Conservation (phyloP, 2,888 invertebrate genomes). For the Ptilodon capucinus region DNA sequence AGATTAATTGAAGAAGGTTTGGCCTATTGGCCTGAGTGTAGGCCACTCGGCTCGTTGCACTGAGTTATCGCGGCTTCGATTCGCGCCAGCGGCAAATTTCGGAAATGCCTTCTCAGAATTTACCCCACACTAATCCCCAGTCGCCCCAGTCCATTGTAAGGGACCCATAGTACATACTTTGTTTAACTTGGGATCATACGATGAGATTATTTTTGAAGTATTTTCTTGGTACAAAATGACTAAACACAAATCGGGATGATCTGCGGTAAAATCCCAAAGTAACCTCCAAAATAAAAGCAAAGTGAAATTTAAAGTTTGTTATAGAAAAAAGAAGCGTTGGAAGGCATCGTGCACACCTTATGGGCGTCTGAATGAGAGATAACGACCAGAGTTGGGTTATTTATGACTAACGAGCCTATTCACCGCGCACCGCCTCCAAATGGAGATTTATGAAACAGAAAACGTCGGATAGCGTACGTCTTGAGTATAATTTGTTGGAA, state of each 20-base stretch:
- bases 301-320: conserved; percentile 49
- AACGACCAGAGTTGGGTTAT: conserved; percentile 78
- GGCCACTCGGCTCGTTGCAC: no score
- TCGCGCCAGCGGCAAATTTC: no score
- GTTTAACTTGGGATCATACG: no score
- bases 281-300: conserved; percentile 30
- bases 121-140: no score
- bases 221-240: no score
- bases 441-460: conserved; percentile 79
- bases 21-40: no score
- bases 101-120: no score
- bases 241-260: background rate
- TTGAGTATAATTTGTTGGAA: conserved; percentile 63
- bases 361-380: conserved; percentile 69
- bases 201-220: no score
- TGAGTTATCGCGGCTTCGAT: no score
- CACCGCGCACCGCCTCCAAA: conserved; percentile 65
- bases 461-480: conserved; percentile 70
- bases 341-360: conserved; percentile 47
- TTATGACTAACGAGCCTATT: conserved; percentile 81
- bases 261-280: conserved; percentile 14
- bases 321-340: conserved; percentile 19
- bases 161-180: no score
- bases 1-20: no score
- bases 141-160: no score